Base-by-base conservation (phyloP, 2,113 vertebrate species). In the Cygnus buccinator region DNA sequence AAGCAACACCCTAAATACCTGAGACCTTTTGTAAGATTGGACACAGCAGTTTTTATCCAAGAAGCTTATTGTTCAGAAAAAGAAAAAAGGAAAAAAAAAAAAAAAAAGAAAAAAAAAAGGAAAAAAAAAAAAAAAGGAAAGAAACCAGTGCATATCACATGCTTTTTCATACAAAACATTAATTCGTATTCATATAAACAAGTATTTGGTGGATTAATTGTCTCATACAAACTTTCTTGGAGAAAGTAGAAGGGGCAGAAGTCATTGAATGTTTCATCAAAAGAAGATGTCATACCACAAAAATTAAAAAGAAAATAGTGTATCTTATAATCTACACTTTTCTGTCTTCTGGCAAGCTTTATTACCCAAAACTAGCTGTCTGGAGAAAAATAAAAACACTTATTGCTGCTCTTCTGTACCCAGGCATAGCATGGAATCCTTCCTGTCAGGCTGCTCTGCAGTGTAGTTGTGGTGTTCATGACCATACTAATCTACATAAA, bases 331-430 rank as follows among this genome's bases (percentile, higher is more conserved):
- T 73, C 35, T 20, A 46, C 37, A 29, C 23, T 76, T 79, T 67
- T 66, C 55, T 88, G 71, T 66, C 52, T 87, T 90, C 89, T 97
- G 91, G 90, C 87, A 97, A 96, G 93, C 55, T 95, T 90, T 90
- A 23, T 89, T 74, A 23, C 50, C n/a, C 44, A 87, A 62, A 92
- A 46, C 15, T 59, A 73, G 23, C 41, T 62, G 33, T 82, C 44
- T 62, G 28, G 23, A 79, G 58, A 93, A 89, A 22, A 28, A 90
- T 10, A 48, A 62, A 61, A 61, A 20, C 41, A 58, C 13, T 88
- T 76, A 52, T 15, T 86, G 66, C 18, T 78, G 21, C 44, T 91
- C 4, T 58, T 92, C 66, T 52, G 5, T 79, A 29, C 33, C 57
- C 16, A 6, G 72, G 18, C 55, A 68, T 63, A 81, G 54, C n/a